A percentile compares a stretch with the other conserved stretches of the same genome.
Evolutionary conservation across 2,113 vertebrate genomes (phyloP).

Genomic region (Scopus umbretta): DNA sequence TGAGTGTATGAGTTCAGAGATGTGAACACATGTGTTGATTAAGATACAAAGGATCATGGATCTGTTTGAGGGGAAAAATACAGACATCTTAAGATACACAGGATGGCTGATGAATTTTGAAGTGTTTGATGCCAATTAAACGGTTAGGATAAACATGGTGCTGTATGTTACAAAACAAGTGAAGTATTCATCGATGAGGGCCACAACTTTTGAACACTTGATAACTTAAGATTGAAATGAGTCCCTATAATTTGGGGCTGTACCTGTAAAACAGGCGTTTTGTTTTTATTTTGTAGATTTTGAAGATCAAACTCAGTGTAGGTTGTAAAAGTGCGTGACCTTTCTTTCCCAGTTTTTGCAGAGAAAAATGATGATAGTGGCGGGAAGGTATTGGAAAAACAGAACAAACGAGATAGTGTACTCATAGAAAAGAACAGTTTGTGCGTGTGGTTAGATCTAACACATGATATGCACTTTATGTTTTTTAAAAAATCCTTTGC

Average conservation of each 20-base stretch:
- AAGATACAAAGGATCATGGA: neutral
- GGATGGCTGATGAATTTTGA: neutral
- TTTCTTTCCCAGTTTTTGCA: neutral
- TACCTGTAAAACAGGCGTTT: neutral
- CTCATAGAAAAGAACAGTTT: neutral
- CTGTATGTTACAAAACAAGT: neutral
- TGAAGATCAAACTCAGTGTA: neutral
- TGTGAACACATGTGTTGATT: accelerated
- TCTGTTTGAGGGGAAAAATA: neutral
- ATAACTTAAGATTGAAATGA: neutral
- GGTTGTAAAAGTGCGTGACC: neutral
- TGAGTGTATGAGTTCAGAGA: neutral
- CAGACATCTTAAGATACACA: neutral
- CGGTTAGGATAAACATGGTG: neutral
- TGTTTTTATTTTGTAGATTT: neutral
- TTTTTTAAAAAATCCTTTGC: neutral
- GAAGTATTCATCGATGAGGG: neutral
- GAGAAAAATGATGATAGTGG: accelerated
- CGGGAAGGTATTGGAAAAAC: neutral
- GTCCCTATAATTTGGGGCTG: neutral
- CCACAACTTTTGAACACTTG: neutral
- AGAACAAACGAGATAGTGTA: neutral
- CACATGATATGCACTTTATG: neutral
- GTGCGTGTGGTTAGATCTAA: neutral
- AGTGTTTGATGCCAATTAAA: neutral